Base-by-base conservation (phyloP, 2,888 invertebrate genomes). In the Leptogaster cylindrica region DNA sequence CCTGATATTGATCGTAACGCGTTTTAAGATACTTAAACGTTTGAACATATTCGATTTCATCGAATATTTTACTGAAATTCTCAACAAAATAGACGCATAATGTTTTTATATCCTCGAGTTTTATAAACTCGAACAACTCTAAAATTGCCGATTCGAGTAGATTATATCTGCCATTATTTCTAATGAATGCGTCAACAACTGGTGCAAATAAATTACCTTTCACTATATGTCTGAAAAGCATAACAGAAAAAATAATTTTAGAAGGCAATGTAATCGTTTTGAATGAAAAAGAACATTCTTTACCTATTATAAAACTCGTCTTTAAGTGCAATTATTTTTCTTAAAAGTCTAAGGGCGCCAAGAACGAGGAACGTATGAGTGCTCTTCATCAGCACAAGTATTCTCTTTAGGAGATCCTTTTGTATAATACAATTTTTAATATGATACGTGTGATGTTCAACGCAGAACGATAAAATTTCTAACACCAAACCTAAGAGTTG, bases 41-140 rank as follows among this genome's bases (percentile, higher is more conserved):
- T 84, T 96, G 95, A 76, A 99, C 98, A 84, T 99, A 99, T 80
- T 93, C 92, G 76, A 98, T 91, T 77, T 92, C 90, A 79, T 97
- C 95, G 77, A 99, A 84, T 75, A 92, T 90, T 83, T 95, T 94
- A 75, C 94, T 93, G 82, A 95, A 98, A 82, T 92, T 95, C 82
- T 98, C 97, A 73, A 97, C 94, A 73, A 98, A 92, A 82, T 99
- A 95, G 69, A 92, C 89, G 84, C 92, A 93, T 74, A 95, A 84
- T 41, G 91, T 89, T 82, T 93, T 94, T 70, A 95, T 92, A 79
- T 95, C 95, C 83, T 95, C 94, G 82, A 92, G 83, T 85, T 93
- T 94, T 73, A 99, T 96, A 83, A 95, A 99, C 84, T 99, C 99
- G 84, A 99, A 99, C 86, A 99, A 88, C 84, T 99, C 99, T 80